These are phyloP conservation scores for Paramormyrops kingsleyae DNA, from an alignment of 2,113 vertebrate genomes.

Conservation along the genomic window DNA sequence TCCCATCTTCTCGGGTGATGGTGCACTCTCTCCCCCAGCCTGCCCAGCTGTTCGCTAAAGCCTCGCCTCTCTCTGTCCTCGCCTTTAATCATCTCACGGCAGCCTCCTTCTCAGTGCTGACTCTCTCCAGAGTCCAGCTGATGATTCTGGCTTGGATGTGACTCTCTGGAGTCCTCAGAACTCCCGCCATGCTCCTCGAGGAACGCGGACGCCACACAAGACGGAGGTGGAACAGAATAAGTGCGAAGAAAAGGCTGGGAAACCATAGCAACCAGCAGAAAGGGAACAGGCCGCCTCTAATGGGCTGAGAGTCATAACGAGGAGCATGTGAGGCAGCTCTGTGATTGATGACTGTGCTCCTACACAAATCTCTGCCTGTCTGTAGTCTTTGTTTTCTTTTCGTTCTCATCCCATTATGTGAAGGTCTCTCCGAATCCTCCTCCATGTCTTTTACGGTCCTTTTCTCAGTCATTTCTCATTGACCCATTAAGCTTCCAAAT, in stretches of 20 bases:
- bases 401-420: not conserved
- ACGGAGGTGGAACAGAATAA: not conserved
- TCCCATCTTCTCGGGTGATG: not conserved
- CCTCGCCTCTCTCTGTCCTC: too few species aligned
- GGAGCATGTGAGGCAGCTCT: not conserved
- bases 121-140: not conserved
- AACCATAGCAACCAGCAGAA: conserved; percentile 20
- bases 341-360: not conserved
- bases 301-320: not conserved
- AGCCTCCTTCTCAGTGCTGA: not conserved
- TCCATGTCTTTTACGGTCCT: not conserved
- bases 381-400: not conserved
- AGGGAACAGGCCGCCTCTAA: not conserved
- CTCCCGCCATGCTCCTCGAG: not conserved
- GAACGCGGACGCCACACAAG: not conserved
- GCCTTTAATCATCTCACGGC: not conserved
- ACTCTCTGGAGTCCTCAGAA: conserved; percentile 7
- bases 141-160: not conserved
- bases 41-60: not conserved
- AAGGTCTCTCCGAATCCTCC: not conserved
- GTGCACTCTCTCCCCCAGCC: not conserved
- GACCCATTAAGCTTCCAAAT: not conserved
- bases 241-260: not conserved
- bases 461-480: not conserved
- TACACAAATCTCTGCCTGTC: not conserved